These are phyloP conservation scores for Mustela lutreola DNA, from an alignment of 2,113 vertebrate species.

Conservation along the genomic window DNA sequence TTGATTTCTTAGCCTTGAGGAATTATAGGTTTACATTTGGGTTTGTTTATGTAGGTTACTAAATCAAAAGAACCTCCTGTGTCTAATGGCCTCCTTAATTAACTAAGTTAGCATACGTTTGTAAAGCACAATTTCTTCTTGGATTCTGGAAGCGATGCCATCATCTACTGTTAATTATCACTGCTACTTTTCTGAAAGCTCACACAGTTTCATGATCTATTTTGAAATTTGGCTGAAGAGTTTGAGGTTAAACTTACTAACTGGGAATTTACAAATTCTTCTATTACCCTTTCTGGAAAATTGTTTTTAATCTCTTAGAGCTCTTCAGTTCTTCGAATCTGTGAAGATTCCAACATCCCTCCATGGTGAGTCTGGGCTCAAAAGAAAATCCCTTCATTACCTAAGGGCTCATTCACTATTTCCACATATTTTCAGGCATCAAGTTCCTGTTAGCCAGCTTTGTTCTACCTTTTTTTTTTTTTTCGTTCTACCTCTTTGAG, in stretches of 20 bases:
- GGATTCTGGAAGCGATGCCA: not conserved
- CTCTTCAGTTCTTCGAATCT: not conserved
- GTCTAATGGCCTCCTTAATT: not conserved
- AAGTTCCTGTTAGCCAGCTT: not conserved
- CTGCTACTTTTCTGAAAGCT: not conserved
- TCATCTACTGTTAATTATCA: not conserved
- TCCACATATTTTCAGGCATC: not conserved
- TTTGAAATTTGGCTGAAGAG: constrained; percentile 22
- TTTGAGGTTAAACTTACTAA: not conserved
- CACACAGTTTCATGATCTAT: not conserved
- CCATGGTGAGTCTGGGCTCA: not conserved
- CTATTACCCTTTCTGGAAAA: not conserved
- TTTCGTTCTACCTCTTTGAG: not conserved
- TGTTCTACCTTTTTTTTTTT: not conserved
- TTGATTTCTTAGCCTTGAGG: not conserved
- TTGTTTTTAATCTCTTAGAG: not conserved
- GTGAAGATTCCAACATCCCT: not conserved
- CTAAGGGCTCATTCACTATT: not conserved
- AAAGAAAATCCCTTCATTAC: not conserved
- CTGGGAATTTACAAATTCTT: constrained; percentile 12
- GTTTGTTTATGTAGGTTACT: not conserved
- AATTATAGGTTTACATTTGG: not conserved
- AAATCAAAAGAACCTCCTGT: not conserved
- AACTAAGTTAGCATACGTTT: not conserved
- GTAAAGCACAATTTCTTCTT: not conserved